Percentiles rank a stretch among this genome's conserved stretches.
These are phyloP conservation scores for Egretta garzetta DNA, from an alignment of 2,113 vertebrate genomes.

Conservation along the genomic window DNA sequence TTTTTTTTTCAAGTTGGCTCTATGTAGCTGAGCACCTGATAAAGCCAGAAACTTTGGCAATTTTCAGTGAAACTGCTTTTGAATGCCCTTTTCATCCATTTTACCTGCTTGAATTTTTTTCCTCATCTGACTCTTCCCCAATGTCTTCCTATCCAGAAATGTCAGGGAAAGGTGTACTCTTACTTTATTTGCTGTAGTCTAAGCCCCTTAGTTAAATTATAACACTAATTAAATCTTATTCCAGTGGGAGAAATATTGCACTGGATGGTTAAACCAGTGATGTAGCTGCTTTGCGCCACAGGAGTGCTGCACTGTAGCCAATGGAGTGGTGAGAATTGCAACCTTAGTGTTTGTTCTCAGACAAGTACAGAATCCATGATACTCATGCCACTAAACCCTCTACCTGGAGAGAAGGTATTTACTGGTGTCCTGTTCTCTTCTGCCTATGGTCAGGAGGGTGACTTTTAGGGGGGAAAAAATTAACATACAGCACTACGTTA, in stretches of 20 bases:
- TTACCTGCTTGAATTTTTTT: neutral
- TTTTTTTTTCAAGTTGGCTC: neutral
- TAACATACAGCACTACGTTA: neutral
- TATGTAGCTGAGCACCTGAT: neutral
- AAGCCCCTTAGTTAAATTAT: neutral
- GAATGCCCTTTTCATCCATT: neutral
- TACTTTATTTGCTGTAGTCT: neutral
- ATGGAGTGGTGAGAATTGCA: neutral
- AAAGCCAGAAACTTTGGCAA: neutral
- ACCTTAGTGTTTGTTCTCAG: neutral
- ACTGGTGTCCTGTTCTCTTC: neutral
- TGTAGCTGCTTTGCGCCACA: neutral
- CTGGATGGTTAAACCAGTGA: neutral
- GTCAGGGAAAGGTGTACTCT: neutral
- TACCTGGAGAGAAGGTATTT: neutral
- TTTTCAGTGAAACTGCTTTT: neutral
- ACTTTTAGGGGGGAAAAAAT: neutral
- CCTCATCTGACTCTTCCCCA: neutral
- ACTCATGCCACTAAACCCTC: neutral
- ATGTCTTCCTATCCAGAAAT: neutral
- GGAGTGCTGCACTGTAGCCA: neutral
- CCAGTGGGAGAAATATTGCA: neutral
- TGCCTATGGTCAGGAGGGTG: neutral
- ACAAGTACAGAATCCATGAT: neutral
- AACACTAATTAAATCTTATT: neutral